Evolutionary conservation across 2,113 vertebrate species (phyloP), one percentile per base, ranked within the genome.

Genomic region (Leptobrachium ailaonicum): DNA sequence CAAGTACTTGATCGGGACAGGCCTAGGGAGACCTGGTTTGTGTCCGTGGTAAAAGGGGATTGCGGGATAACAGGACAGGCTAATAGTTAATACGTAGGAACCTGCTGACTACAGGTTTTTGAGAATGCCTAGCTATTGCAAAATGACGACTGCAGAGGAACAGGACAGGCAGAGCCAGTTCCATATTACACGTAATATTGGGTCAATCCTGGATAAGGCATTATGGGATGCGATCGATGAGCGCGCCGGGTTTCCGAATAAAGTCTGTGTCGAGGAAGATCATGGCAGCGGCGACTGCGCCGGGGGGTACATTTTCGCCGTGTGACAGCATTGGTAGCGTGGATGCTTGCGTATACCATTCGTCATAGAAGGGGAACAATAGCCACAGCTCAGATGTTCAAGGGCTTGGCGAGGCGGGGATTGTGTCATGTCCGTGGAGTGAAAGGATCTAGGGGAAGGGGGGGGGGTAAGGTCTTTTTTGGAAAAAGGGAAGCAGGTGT

Each of bases 291-390:
- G n/a, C 14, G 45, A 32, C 20, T 32, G 20, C 20, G 20, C 20
- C 20, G 47, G 47, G 47, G 8, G 71, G 70, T 80, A 41, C 67
- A 80, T 50, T 62, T 41, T 3, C 53, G 58, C 47, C 69, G 72
- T 71, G 69, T 75, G 71, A 64, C 70, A 72, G 44, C 44, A 14
- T n/a, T 50, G 79, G 45, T 32, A 72, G 45, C 64, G 58, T 80
- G 50, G 50, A 68, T 74, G 79, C 79, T 74, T 67, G 79, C 71
- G 72, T 74, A 8, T 74, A n/a, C 63, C 62, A 80, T 80, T 53
- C 71, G 71, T 80, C 79, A 80, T 80, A 68, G 20, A 9, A 62
- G 71, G 64, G 79, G 79, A 80, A 80, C 79, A 80, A 80, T 80
- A 80, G 79, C 79, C 79, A 68, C 71, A 58, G 71, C 71, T 80